Evolutionary conservation across 2,888 invertebrate genomes (phyloP), one percentile per base, ranked within the genome.

Genomic region (Byasa hedistus): DNA sequence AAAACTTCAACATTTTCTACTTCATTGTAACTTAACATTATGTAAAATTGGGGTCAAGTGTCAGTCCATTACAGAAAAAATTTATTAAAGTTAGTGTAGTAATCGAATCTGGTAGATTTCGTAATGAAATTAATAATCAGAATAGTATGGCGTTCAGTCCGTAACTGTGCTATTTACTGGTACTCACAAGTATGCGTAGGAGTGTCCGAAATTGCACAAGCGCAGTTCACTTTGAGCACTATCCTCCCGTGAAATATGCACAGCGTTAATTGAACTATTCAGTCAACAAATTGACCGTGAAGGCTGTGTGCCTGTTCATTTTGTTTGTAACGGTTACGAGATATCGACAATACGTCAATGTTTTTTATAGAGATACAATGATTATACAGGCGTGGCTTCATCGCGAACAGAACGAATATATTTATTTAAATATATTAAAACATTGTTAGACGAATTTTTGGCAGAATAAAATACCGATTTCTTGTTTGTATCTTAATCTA

Each of bases 261-360:
- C 77, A 80, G 80, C 71, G 81, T 78, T 85, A 84, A 86, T 86
- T 84, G 78, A 77, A 76, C 76, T 80, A 82, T 84, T 80, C 80
- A 81, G 79, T 77, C 72, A 76, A 80, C 82, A 83, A 87, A 87
- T 86, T 83, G 85, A 79, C 76, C 83, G 73, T 80, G 87, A 88
- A 88, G 87, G 88, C 71, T 80, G 72, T 69, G 69, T 68, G 70
- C 68, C 74, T 75, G 76, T 74, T 77, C 74, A 79, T 78, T 77
- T 76, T 69, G 27, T 52, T 51, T 60, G 71, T 72, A 76, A 71
- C 69, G 51, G 61, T 57, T 61, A 57, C 51, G 51, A 66, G 57
- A 62, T 61, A 61, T 19, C 24, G 8, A 23, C 54, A 58, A 64
- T 64, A 64, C 57, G 57, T 52, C 27, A 57, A 21, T 63, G 27